Evolutionary conservation across 64 coral and sea anemone genomes (phyloP).

Genomic region (Montipora capricornis): DNA sequence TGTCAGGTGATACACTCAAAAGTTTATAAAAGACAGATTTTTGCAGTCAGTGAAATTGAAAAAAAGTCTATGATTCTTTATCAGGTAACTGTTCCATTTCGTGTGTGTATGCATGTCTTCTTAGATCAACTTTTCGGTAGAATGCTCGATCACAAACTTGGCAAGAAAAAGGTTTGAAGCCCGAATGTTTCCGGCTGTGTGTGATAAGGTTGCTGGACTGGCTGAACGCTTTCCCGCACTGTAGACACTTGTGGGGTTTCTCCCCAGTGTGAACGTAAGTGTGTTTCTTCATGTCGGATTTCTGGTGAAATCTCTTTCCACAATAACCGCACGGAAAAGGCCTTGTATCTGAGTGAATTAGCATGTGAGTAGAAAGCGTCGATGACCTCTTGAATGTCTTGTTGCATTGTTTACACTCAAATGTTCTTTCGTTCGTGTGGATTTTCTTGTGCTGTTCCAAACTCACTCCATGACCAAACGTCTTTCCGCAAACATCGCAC

Average conservation of each 20-base stretch:
- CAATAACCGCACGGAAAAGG: conserved; percentile 95
- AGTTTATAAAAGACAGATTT: background rate
- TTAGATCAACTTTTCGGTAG: conserved; percentile 95
- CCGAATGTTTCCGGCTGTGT: conserved; percentile 95
- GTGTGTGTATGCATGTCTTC: conserved; percentile 88
- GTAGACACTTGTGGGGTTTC: conserved; percentile 91
- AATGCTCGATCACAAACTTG: conserved; percentile 85
- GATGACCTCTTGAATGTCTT: conserved; percentile 94
- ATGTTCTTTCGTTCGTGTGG: conserved; percentile 90
- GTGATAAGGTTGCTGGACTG: conserved; percentile 98
- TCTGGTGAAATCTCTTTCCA: conserved; percentile 96
- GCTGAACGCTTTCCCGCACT: conserved; percentile 95
- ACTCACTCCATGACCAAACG: conserved; percentile 92
- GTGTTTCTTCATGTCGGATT: conserved; percentile 99
- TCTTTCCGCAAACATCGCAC: conserved; percentile 86
- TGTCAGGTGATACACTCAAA: background rate
- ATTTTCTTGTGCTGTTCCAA: conserved; percentile 92
- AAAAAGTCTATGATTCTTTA: conserved; percentile 20
- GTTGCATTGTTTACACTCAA: conserved; percentile 90
- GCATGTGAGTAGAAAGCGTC: conserved; percentile 96
- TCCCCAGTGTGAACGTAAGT: conserved; percentile 96
- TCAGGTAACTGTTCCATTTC: conserved; percentile 48
- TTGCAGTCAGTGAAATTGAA: background rate
- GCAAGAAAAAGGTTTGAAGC: conserved; percentile 95
- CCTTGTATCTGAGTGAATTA: conserved; percentile 96